Evolutionary conservation across 2,113 vertebrate species (phyloP).

Genomic region (Hepsetus odoe): DNA sequence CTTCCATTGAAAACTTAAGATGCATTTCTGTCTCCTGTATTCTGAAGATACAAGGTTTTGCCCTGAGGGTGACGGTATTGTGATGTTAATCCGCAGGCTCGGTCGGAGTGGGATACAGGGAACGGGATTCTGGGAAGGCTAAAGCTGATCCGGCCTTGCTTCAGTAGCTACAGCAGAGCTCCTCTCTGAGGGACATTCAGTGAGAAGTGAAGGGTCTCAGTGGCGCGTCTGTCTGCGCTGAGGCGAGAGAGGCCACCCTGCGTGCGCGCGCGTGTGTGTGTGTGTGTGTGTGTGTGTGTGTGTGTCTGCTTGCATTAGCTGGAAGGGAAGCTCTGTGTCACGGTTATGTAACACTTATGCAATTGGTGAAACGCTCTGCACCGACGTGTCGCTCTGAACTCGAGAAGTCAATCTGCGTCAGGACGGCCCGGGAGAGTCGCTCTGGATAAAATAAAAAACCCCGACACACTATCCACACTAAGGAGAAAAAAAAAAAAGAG

Average conservation of each 20-base stretch:
- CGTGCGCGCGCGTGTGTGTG: not conserved
- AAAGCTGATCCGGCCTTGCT: too few relatives aligned
- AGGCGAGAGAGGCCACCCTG: not conserved
- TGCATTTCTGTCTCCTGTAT: too few relatives aligned
- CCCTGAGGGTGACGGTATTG: too few relatives aligned
- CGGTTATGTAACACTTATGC: slow-evolving; percentile 23
- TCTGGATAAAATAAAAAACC: not conserved
- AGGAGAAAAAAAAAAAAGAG: too few relatives aligned
- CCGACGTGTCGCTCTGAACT: not conserved
- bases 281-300: not conserved
- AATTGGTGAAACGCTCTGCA: not conserved
- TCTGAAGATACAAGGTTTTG: too few relatives aligned
- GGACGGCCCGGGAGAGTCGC: not conserved
- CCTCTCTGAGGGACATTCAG: too few relatives aligned
- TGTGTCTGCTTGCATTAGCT: slow-evolving; percentile 8
- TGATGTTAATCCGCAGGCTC: too few relatives aligned
- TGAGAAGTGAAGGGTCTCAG: not conserved
- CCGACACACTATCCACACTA: too few relatives aligned
- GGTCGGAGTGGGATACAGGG: too few relatives aligned
- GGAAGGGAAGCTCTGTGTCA: not conserved
- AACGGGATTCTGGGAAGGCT: too few relatives aligned
- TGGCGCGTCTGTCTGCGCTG: not conserved
- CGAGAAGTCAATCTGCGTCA: not conserved
- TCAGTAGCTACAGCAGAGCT: too few relatives aligned
- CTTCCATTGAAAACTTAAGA: too few relatives aligned